Percentiles rank a stretch among this genome's conserved stretches.
These are phyloP conservation scores for Oxyteleia sp. DNA, from an alignment of 2,888 invertebrate genomes.

Conservation along the genomic window DNA sequence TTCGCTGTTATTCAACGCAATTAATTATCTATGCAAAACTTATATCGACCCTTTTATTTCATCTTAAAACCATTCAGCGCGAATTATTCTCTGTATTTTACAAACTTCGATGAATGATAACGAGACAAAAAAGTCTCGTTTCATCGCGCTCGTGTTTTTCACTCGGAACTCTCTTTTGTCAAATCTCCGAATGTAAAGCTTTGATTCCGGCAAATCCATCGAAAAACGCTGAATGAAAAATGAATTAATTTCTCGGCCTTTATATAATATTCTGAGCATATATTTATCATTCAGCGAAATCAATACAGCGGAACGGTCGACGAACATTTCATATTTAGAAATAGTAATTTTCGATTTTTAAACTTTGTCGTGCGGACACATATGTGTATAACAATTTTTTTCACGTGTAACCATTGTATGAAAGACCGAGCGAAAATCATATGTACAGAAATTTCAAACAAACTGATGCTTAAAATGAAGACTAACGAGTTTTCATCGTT, in stretches of 20 bases:
- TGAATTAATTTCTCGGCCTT: constrained; percentile 45
- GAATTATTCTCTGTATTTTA: constrained; percentile 39
- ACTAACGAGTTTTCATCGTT: constrained; percentile 39
- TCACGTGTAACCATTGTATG: constrained; percentile 7
- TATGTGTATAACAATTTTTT: background rate
- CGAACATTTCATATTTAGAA: background rate
- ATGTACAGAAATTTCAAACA: constrained; percentile 22
- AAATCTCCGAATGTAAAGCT: constrained; percentile 44
- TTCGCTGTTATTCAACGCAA: constrained; percentile 13
- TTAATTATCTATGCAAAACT: constrained; percentile 43
- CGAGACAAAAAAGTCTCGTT: constrained; percentile 45
- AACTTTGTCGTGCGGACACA: constrained; percentile 13
- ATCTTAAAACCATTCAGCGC: constrained; percentile 26
- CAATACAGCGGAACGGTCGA: constrained; percentile 23
- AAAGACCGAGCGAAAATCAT: background rate
- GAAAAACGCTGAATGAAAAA: constrained; percentile 46
- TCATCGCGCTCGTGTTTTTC: constrained; percentile 49
- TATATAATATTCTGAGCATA: constrained; percentile 22
- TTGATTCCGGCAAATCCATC: constrained; percentile 40
- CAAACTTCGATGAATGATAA: constrained; percentile 36
- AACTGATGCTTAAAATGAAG: constrained; percentile 32
- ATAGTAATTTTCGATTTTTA: constrained; percentile 11
- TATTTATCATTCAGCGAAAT: constrained; percentile 31
- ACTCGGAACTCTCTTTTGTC: constrained; percentile 44
- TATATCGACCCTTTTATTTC: constrained; percentile 31